phyloP scores from a whole-genome alignment of 2,113 vertebrate genomes.

The Numida meleagris region DNA sequence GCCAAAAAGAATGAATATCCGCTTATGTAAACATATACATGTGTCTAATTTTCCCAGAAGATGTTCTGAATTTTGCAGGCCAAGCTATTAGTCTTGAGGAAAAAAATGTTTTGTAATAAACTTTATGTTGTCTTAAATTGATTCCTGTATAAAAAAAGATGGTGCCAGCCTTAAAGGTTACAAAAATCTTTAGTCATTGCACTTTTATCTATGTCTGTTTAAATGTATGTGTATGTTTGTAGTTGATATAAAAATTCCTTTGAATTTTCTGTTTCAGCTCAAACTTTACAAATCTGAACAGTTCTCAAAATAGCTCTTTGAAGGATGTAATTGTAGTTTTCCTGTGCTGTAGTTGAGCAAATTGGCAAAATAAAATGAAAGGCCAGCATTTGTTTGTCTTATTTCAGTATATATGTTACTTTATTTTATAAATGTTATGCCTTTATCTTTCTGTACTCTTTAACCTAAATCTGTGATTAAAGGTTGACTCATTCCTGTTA shows the following conservation, averaged over 20 bases:
- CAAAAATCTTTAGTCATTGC: background rate
- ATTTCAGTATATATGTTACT: background rate
- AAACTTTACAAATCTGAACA: background rate
- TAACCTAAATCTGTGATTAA: background rate
- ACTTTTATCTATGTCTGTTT: background rate
- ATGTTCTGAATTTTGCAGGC: slow-evolving; percentile 56
- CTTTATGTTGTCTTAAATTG: slow-evolving; percentile 33
- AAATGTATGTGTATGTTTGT: background rate
- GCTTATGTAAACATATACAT: slow-evolving; percentile 12
- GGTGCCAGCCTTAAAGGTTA: background rate
- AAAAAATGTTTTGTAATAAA: slow-evolving; percentile 53
- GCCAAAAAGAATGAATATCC: slow-evolving; percentile 30
- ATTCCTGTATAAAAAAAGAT: slow-evolving; percentile 15
- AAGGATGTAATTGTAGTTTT: background rate
- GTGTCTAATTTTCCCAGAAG: slow-evolving; percentile 55
- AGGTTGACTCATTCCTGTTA: background rate
- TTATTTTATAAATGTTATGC: background rate
- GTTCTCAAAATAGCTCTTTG: background rate
- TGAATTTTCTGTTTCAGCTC: background rate
- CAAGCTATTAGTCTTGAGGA: slow-evolving; percentile 4
- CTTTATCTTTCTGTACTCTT: background rate
- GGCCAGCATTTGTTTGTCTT: background rate
- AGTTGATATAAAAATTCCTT: background rate
- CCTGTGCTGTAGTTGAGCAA: background rate
- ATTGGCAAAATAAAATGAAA: background rate